phyloP scores from a whole-genome alignment of 1,140 invertebrate genomes.

The Schmidtea mediterranea region DNA sequence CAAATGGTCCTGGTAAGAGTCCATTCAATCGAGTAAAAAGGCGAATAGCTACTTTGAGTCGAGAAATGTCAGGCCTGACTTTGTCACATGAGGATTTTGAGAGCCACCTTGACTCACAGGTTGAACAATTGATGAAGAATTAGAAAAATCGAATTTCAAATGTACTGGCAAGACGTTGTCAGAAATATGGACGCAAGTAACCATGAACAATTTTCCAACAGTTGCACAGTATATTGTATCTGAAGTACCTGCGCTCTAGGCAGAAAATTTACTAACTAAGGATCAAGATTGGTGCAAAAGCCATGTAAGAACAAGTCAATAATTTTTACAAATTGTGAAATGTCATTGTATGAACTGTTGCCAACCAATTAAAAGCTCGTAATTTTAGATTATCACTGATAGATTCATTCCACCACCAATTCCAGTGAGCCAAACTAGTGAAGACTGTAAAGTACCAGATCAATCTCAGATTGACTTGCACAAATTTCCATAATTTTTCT shows the following conservation, averaged over 20 bases:
- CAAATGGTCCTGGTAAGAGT: too few relatives aligned
- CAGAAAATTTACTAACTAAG: too few relatives aligned
- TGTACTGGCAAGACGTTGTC: conserved; percentile 15
- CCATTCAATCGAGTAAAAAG: too few relatives aligned
- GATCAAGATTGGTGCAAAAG: conserved; percentile 7
- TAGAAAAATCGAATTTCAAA: conserved; percentile 17
- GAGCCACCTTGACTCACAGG: conserved; percentile 18
- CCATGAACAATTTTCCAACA: conserved; percentile 13
- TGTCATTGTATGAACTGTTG: too few relatives aligned
- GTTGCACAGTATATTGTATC: conserved; percentile 14
- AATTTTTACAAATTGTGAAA: conserved; percentile 10
- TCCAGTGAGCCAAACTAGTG: too few relatives aligned
- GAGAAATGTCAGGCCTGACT: conserved; percentile 20
- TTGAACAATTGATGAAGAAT: conserved; percentile 17
- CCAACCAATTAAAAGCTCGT: too few relatives aligned
- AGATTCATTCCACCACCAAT: too few relatives aligned
- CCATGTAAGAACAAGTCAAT: conserved; percentile 10
- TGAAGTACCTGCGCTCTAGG: too few relatives aligned
- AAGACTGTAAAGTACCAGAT: too few relatives aligned
- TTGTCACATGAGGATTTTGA: conserved; percentile 21
- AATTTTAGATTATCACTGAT: too few relatives aligned
- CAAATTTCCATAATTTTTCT: too few relatives aligned
- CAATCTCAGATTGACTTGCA: too few relatives aligned
- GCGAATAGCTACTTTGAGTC: conserved; percentile 8
- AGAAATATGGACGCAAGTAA: conserved; percentile 13